These are phyloP conservation scores for Aleiodes testaceus DNA, from an alignment of 2,888 invertebrate species.

Conservation along the genomic window DNA sequence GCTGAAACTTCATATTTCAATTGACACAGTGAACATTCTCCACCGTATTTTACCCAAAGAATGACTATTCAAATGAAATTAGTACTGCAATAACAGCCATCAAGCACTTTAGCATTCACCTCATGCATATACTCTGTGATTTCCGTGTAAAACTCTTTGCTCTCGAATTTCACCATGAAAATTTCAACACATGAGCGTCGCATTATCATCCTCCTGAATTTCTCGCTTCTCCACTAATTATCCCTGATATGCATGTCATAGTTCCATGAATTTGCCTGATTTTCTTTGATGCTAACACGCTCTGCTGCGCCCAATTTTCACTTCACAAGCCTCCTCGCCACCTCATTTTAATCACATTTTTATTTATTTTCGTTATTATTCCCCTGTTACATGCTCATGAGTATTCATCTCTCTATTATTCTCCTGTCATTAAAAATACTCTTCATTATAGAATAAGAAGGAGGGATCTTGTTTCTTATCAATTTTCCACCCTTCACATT, in stretches of 20 bases:
- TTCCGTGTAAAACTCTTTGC: no score
- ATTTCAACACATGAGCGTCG: background rate
- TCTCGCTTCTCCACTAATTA: slow-evolving; percentile 23
- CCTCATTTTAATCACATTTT: background rate
- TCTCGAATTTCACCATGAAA: no score
- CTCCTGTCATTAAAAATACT: slow-evolving; percentile 2
- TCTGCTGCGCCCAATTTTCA: slow-evolving; percentile 27
- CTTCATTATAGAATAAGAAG: background rate
- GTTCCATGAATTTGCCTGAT: slow-evolving; percentile 30
- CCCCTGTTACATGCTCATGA: slow-evolving; percentile 8
- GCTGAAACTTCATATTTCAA: no score
- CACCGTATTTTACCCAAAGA: no score
- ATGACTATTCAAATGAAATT: no score
- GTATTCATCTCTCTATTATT: background rate
- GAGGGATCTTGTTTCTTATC: background rate
- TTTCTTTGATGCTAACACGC: slow-evolving; percentile 37
- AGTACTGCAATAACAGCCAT: no score
- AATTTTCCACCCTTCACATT: background rate
- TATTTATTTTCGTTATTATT: slow-evolving; percentile 3
- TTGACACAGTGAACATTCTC: no score
- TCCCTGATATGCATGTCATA: slow-evolving; percentile 26
- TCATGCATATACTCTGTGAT: no score
- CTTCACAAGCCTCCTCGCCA: background rate
- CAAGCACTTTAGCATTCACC: no score
- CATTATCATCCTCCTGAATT: slow-evolving; percentile 14